Base-by-base conservation (phyloP, 2,113 vertebrate genomes). In the Dolichotis patagonum region DNA sequence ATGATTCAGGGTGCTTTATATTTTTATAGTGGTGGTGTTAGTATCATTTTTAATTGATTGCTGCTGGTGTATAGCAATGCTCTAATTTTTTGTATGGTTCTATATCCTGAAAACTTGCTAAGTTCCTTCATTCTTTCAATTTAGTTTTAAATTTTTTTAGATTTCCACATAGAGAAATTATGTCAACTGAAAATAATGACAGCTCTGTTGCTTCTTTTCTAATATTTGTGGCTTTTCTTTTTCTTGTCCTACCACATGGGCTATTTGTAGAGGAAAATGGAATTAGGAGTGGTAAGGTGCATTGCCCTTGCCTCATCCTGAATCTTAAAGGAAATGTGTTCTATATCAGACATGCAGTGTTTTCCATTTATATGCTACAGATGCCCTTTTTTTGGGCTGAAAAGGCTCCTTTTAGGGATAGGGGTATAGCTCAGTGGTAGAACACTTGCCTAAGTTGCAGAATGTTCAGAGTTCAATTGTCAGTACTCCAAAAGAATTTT, bases 151-250 rank as follows among this genome's bases (percentile, higher is more conserved):
- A 43, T 90, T 67, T 5, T 95, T 84, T 88, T 73, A 88, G 19
- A 65, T 82, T 85, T 93, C 83, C 49, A 62, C 38, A 71, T 35
- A 95, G 54, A 91, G 91, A 94, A 85, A 94, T 78, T 54, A 7
- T 85, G 35, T 62, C 43, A 69, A 58, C 78, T 91, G 19, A 24
- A 93, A 96, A 92, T 90, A 95, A 77, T 86, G 20, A 82, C 24
- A 62, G 7, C 85, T 96, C 52, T 77, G 9, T 95, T 85, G 95
- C 52, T 90, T 96, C 60, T 88, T 94, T 92, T 67, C 11, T 60
- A 93, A 43, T 77, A 16, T 85, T 82, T 92, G 19, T 63, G 82
- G 20, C 49, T 89, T 91, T 85, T 93, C 30, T 93, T 96, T 95
- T 95, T 82, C 80, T 80, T 78, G 19, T 52, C 69, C 62, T 78